Percentiles rank a stretch among this genome's conserved stretches.
phyloP scores from a whole-genome alignment of 2,888 invertebrate species.

The Resseliella maxima region DNA sequence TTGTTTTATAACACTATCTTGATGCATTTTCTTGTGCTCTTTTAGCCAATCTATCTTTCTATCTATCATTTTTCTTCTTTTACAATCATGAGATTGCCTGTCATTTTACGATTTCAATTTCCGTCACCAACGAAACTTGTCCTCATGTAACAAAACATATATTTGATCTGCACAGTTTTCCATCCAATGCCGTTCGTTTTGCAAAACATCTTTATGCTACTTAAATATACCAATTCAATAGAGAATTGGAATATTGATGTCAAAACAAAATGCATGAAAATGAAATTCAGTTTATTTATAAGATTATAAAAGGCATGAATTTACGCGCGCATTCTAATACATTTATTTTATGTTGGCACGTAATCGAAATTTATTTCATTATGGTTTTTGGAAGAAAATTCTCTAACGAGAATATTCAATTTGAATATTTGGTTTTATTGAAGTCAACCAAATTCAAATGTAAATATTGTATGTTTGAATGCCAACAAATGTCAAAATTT shows the following conservation, averaged over 20 bases:
- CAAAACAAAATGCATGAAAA: neutral
- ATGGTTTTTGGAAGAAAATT: no score
- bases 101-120: slow-evolving; percentile 25
- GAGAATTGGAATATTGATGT: no score
- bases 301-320: neutral
- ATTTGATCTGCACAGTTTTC: no score
- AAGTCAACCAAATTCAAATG: no score
- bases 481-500: no score
- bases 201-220: no score
- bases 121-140: neutral
- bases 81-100: neutral
- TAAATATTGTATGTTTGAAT: no score
- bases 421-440: neutral
- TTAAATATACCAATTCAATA: no score
- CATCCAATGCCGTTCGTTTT: no score
- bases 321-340: neutral
- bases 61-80: neutral
- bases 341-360: slow-evolving; percentile 37
- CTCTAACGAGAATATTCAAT: slow-evolving; percentile 1
- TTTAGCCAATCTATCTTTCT: neutral
- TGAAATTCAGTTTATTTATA: neutral
- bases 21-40: neutral
- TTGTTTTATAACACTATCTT: no score
- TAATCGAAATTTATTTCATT: slow-evolving; percentile 1
- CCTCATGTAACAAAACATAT: no score